Percentiles rank a stretch among this genome's conserved stretches.
Conservation (phyloP, 2,888 invertebrate species). For the Zeuzera pyrina region DNA sequence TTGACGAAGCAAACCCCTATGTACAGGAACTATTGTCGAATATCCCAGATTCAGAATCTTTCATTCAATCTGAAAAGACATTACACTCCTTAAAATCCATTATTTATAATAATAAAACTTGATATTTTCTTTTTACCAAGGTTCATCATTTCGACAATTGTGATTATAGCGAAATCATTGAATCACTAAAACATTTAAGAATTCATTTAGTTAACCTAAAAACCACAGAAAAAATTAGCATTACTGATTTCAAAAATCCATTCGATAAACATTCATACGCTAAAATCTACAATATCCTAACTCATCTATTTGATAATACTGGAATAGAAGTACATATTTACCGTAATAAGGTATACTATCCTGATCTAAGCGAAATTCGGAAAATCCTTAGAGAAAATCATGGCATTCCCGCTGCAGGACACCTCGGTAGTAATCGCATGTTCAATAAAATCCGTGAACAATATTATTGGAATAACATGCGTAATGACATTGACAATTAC, state of each 20-base stretch:
- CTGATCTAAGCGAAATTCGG: conserved; percentile 12
- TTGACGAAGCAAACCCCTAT: conserved; percentile 20
- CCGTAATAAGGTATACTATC: conserved; percentile 15
- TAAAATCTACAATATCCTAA: conserved; percentile 20
- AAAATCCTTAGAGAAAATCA: conserved; percentile 19
- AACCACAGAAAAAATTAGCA: conserved; percentile 7
- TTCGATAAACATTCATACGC: conserved; percentile 10
- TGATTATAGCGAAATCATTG: not conserved
- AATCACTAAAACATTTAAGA: not conserved
- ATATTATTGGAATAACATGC: conserved; percentile 19
- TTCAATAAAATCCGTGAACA: conserved; percentile 11
- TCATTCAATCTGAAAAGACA: not conserved
- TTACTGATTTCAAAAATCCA: conserved; percentile 11
- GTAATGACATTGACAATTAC: too few relatives aligned
- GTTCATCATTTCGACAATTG: conserved; percentile 5
- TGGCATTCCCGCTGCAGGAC: conserved; percentile 17
- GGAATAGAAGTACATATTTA: conserved; percentile 16
- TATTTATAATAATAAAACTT: not conserved
- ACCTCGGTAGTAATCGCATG: conserved; percentile 15
- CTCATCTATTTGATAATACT: conserved; percentile 17
- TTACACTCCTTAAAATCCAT: not conserved
- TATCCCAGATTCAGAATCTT: not conserved
- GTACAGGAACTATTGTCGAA: conserved; percentile 13
- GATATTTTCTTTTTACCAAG: conserved; percentile 10
- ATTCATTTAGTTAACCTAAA: conserved; percentile 1